Conservation (phyloP, 2,113 vertebrate species). For the Siniperca chuatsi region DNA sequence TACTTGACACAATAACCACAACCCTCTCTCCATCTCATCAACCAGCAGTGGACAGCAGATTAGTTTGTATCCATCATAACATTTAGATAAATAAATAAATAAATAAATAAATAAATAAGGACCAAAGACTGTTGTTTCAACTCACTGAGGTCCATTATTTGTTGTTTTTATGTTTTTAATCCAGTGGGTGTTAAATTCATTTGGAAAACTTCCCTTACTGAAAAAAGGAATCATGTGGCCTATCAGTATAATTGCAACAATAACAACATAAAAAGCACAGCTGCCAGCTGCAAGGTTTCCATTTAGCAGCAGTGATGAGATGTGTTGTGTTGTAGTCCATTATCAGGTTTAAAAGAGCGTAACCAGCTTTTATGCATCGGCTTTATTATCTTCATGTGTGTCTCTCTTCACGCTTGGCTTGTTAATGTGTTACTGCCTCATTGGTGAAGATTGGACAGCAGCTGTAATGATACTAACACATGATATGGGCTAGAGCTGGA, state of each 20-base stretch:
- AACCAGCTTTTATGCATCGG: conserved; percentile 2
- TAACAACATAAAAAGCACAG: conserved; percentile 1
- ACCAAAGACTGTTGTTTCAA: not conserved
- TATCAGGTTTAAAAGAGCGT: conserved; percentile 38
- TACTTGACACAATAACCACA: conserved; percentile 31
- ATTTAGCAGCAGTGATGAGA: conserved; percentile 12
- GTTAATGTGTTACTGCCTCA: conserved; percentile 22
- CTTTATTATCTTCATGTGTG: conserved; percentile 25
- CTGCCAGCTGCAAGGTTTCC: conserved; percentile 18
- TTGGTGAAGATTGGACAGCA: conserved; percentile 5
- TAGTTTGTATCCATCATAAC: not conserved
- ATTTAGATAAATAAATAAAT: not conserved
- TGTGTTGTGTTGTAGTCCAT: not conserved
- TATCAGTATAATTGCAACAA: conserved; percentile 1
- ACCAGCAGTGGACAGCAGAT: conserved; percentile 10
- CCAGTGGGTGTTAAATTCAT: not conserved
- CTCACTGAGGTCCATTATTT: not conserved
- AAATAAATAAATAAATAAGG: not conserved
- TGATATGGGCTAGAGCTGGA: not conserved
- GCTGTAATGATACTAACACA: not conserved
- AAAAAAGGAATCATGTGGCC: not conserved
- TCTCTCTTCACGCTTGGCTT: not conserved
- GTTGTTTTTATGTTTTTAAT: conserved; percentile 4
- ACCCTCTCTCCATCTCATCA: conserved; percentile 12
- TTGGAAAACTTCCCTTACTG: not conserved